Evolutionary conservation across 2,888 invertebrate genomes (phyloP).

Genomic region (Gastracanthus pulcherrimus): DNA sequence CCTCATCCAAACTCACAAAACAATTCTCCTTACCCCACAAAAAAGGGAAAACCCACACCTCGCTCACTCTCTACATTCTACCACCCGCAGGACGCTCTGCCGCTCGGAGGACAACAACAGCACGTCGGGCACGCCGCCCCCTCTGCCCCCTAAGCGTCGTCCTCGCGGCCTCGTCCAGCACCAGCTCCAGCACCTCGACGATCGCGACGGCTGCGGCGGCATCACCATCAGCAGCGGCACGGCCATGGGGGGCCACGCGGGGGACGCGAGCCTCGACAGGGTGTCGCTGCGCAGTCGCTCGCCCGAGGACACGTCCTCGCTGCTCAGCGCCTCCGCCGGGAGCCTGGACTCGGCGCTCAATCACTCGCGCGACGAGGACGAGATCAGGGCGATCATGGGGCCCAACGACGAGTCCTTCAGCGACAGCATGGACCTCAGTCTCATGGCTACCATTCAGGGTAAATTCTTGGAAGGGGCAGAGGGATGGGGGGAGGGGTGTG

Average conservation of each 20-base stretch:
- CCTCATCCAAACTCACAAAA: no score
- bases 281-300: conserved; percentile 88
- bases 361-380: conserved; percentile 90
- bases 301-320: conserved; percentile 84
- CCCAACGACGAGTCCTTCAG: conserved; percentile 76
- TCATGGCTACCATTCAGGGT: conserved; percentile 78
- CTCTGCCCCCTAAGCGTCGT: conserved; percentile 88
- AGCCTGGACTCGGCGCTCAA: conserved; percentile 93
- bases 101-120: conserved; percentile 76
- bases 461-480: conserved; percentile 60
- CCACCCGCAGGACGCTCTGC: conserved; percentile 44
- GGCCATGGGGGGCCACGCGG: conserved; percentile 71
- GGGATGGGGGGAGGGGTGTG: background rate
- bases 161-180: conserved; percentile 79
- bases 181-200: conserved; percentile 75
- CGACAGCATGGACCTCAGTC: conserved; percentile 75
- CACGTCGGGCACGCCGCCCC: conserved; percentile 84
- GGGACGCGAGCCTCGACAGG: conserved; percentile 83
- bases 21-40: no score
- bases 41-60: no score
- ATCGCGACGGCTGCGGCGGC: conserved; percentile 76
- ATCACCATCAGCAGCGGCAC: conserved; percentile 63
- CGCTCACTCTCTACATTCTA: no score
- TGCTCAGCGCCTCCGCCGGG: conserved; percentile 85
- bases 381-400: conserved; percentile 83